Evolutionary conservation across 2,888 invertebrate species (phyloP), one percentile per base, ranked within the genome.

Genomic region (Ditylenchus weischeri): DNA sequence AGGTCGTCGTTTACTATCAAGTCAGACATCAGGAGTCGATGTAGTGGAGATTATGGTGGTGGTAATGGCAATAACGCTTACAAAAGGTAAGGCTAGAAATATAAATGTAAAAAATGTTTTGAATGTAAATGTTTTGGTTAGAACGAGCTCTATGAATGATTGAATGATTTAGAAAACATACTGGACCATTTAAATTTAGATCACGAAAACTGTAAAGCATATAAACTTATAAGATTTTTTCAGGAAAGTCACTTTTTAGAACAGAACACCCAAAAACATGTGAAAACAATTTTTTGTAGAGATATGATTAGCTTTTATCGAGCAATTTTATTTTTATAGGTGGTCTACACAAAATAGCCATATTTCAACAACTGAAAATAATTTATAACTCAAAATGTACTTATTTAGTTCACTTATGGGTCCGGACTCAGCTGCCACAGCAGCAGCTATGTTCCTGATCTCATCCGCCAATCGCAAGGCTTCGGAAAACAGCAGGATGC

Each of bases 391-490:
- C 18, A 19, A 50, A 50, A 2, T 6, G 6, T 4, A 13, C 54
- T 13, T 54, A 11, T 54, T 54, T 7, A 54, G 54, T 29, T 54
- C 54, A 21, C 54, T 54, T 10, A n/a, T 11, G n/a, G 54, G 54
- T 23, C 11, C 29, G n/a, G 54, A 54, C 54, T 54, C 54, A 8
- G 43, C 29, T 21, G 50, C 54, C 29, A 54, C 54, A 7, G n/a
- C 54, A 43, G 43, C 43, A 29, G 54, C 54, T 15, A 54, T 29
- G n/a, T 54, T 54, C 15, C 29, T 54, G 54, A 54, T 54, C 54
- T 43, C 43, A 43, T 4, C 54, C 10, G 23, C 54, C 23, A 54
- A 21, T 23, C 11, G 54, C 11, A 29, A 54, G 54, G 23, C 54
- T 13, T 29, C 29, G 8, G 54, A 54, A 7, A 54, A 54, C 29